Conservation (phyloP, 2,797 vertebrate genomes). For the Hoplostethus atlanticus region DNA sequence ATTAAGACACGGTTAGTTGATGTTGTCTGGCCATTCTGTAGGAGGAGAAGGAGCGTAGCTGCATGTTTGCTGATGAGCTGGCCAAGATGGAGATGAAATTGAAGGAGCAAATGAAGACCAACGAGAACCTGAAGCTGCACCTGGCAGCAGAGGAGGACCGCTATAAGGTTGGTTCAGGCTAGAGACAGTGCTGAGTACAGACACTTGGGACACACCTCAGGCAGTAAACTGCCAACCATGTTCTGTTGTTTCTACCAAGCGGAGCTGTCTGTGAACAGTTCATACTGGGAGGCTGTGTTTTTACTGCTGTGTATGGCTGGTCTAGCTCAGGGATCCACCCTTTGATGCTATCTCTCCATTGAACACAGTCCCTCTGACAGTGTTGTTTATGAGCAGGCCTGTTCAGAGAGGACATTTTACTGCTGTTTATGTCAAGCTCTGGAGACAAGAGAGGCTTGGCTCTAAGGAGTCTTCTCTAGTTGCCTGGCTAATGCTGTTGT, state of each 20-base stretch:
- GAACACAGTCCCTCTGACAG: conserved; percentile 73
- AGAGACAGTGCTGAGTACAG: conserved; percentile 1
- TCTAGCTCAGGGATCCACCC: conserved; percentile 65
- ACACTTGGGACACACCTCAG: conserved; percentile 15
- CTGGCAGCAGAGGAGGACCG: conserved; percentile 91
- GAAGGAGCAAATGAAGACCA: conserved; percentile 95
- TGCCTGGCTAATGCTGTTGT: conserved; percentile 81
- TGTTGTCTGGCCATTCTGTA: conserved; percentile 62
- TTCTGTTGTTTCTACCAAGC: conserved; percentile 35
- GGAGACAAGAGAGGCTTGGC: conserved; percentile 72
- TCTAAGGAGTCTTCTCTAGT: conserved; percentile 71
- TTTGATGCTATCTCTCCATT: conserved; percentile 73
- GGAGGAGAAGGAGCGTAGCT: conserved; percentile 95
- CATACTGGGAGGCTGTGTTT: conserved; percentile 29
- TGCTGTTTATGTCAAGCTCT: conserved; percentile 83
- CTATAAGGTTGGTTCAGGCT: conserved; percentile 87
- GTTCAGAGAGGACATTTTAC: conserved; percentile 81
- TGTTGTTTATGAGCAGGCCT: conserved; percentile 80
- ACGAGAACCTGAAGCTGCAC: conserved; percentile 90
- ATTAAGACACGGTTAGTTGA: background rate
- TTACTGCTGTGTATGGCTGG: conserved; percentile 66
- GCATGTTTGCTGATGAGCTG: conserved; percentile 93
- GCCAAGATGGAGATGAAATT: conserved; percentile 94
- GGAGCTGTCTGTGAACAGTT: conserved; percentile 44
- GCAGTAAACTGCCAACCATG: conserved; percentile 1